A percentile compares a stretch with the other conserved stretches of the same genome.
These are phyloP conservation scores for Pardalotus punctatus DNA, from an alignment of 2,113 vertebrate genomes.

Conservation along the genomic window DNA sequence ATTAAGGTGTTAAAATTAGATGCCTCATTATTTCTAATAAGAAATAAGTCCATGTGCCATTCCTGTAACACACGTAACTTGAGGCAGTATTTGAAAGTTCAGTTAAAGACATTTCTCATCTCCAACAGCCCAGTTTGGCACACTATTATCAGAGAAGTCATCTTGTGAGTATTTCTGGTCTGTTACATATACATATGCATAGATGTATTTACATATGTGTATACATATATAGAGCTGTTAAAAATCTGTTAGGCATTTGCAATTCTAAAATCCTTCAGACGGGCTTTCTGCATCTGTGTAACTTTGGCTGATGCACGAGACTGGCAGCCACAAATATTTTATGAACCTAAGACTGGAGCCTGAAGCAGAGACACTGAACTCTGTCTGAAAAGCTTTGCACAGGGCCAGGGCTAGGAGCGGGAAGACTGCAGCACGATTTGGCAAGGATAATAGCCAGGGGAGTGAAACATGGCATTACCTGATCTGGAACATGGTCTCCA, in stretches of 20 bases:
- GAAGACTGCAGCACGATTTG: background rate
- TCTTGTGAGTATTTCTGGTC: background rate
- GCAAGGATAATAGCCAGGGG: background rate
- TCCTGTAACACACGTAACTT: fast-evolving
- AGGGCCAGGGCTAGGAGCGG: fast-evolving
- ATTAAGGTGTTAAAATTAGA: background rate
- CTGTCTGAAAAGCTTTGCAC: background rate
- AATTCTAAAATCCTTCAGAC: background rate
- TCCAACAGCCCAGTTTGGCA: background rate
- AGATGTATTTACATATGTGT: background rate
- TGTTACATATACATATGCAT: background rate
- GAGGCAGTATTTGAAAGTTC: background rate
- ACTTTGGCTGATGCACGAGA: background rate
- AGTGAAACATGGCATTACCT: background rate
- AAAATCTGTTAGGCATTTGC: background rate
- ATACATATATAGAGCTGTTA: background rate
- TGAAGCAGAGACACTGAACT: background rate
- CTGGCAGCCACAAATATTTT: background rate
- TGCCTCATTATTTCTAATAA: background rate
- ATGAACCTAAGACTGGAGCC: background rate
- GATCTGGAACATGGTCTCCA: background rate
- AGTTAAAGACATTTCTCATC: background rate
- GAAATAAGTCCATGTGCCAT: background rate
- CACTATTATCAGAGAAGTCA: background rate
- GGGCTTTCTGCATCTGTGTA: background rate